Evolutionary conservation across 2,113 vertebrate species (phyloP), one percentile per base, ranked within the genome.

Genomic region (Channa argus): DNA sequence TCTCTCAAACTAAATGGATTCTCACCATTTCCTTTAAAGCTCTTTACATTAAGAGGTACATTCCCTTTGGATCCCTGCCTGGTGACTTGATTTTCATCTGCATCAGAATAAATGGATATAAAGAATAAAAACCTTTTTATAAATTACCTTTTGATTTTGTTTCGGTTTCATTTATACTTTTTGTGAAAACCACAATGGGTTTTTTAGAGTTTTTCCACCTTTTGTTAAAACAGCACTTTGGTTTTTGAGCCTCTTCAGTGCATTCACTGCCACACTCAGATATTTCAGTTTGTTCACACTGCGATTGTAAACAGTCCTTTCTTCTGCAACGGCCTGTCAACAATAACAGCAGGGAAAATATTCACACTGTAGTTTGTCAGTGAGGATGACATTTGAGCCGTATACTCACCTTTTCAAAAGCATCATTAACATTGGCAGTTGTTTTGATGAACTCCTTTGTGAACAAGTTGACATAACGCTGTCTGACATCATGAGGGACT

Each of bases 261-360:
- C 90, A 66, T 95, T 96, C 68, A 95, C 93, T 39, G 94, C 94
- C 75, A 95, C 80, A 46, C 95, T 96, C 67, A 95, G 74, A 81
- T 96, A 96, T 82, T 95, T 95, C 11, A 96, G 90, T 85, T 93
- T 95, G 91, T 93, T 95, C 49, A 92, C 63, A 73, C 93, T 96
- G 58, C 89, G 92, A 50, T 95, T 94, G 88, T 94, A 95, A 56
- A 95, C 78, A 0, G 83, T 77, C 73, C 91, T 95, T 86, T 98
- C 95, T 89, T 96, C 95, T n/a, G 62, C 83, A 15, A 95, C 68
- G 2, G 95, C 95, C 95, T 97, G 38, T 37, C 11, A 54, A 69
- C 8, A 55, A 8, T 10, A 55, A 11, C 3, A 12, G 24, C 24
- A 1, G 3, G 8, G 45, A 2, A 0, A 46, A 43, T 3, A 36